Evolutionary conservation across 92 coral and sea anemone genomes (phyloP), one percentile per base, ranked within the genome.

Genomic region (Phenganax stokvisi): DNA sequence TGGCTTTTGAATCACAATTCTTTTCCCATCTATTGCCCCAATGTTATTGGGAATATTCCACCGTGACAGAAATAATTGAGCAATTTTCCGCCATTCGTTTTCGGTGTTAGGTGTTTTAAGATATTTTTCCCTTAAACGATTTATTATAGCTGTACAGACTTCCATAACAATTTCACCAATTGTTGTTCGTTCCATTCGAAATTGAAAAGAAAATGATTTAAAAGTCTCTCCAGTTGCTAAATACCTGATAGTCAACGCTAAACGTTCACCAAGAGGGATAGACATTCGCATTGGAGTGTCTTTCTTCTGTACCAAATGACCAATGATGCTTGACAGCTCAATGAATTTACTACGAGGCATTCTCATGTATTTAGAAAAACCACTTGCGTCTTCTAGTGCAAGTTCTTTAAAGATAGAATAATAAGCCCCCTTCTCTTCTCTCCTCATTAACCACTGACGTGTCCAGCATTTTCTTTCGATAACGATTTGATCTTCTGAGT

Each of bases 41-140:
- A 87, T 77, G 57, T 79, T 87, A 44, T 87, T 87, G n/a, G 87
- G 85, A 70, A 87, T 87, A 60, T 87, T 84, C 87, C 90, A 84
- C 64, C 77, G 79, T 17, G 87, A 76, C 13, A 54, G 68, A 76
- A 83, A 86, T 65, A 51, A 68, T 30, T 63, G 54, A 31, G 84
- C 89, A 86, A 77, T 86, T 69, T 86, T 78, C 12, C 72, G 56
- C 76, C 89, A 87, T 31, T 76, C 77, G 10, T 66, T 79, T 56
- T 25, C 79, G 13, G 60, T 31, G 60, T 86, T 86, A 16, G 89
- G 87, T n/a, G 88, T 85, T 72, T 85, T 79, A 37, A 37, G 47
- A 51, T 81, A 80, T 27, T 51, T 12, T 6, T 78, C 54, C 13
- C 51, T 54, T 13, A 78, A 84, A 59, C 28, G 12, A 29, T 72